Conservation (phyloP, 1,140 invertebrate species). For the Steinernema feltiae region DNA sequence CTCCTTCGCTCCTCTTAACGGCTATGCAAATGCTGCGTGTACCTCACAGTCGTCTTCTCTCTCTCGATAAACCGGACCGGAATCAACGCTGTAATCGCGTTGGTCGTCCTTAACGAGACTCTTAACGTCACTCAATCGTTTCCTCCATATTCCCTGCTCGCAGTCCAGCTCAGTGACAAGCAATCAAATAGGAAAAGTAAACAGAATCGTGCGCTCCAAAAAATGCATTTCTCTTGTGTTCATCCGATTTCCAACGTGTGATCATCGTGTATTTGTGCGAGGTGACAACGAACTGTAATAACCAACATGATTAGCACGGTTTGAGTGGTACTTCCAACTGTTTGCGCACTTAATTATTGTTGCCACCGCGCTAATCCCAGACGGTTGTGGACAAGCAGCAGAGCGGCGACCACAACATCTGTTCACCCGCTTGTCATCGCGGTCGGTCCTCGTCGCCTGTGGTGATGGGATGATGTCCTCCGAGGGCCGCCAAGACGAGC, state of each 20-base stretch:
- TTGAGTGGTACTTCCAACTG: constrained; percentile 11
- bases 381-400: background rate
- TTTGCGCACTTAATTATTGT: constrained; percentile 15
- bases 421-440: constrained; percentile 7
- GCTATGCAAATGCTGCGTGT: constrained; percentile 6
- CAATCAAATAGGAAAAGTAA: background rate
- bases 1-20: background rate
- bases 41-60: background rate
- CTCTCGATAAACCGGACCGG: constrained; percentile 2
- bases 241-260: background rate
- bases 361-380: constrained; percentile 4
- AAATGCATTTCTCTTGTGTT: background rate
- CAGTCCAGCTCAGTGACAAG: background rate
- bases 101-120: background rate
- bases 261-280: background rate
- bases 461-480: background rate
- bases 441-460: background rate
- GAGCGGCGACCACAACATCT: background rate
- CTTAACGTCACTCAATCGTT: background rate
- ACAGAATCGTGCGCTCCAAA: background rate
- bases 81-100: background rate
- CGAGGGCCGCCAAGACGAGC: background rate
- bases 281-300: background rate
- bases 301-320: background rate
- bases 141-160: background rate